Percentiles rank a stretch among this genome's conserved stretches.
phyloP scores from a whole-genome alignment of 2,888 invertebrate genomes.

The Lochmaea capreae region DNA sequence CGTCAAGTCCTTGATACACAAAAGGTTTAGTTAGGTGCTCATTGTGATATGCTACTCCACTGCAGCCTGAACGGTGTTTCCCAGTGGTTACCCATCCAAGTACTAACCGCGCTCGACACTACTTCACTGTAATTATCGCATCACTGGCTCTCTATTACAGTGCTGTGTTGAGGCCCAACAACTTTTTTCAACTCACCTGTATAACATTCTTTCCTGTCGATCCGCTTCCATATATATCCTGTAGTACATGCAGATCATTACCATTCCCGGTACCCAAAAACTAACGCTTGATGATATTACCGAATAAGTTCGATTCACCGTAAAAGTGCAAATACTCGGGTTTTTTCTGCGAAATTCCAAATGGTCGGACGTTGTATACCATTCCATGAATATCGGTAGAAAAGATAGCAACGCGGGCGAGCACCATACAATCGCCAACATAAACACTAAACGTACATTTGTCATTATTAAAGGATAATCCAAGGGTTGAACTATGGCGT shows the following conservation, averaged over 20 bases:
- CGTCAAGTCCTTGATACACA: too few relatives aligned
- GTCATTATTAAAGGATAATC: constrained; percentile 96
- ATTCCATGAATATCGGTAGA: constrained; percentile 93
- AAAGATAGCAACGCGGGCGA: constrained; percentile 93
- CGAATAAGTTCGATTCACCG: constrained; percentile 88
- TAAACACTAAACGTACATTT: constrained; percentile 79
- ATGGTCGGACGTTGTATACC: constrained; percentile 91
- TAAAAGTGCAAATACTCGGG: constrained; percentile 83
- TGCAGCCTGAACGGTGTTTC: too few relatives aligned
- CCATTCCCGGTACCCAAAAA: constrained; percentile 94
- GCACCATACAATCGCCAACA: constrained; percentile 92
- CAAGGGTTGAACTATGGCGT: constrained; percentile 92
- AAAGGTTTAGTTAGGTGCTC: background rate
- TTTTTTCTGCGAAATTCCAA: constrained; percentile 75
- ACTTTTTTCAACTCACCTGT: constrained; percentile 75
- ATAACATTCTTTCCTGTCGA: constrained; percentile 84
- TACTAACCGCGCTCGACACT: too few relatives aligned
- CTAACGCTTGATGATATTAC: constrained; percentile 90
- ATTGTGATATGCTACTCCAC: too few relatives aligned
- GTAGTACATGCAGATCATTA: constrained; percentile 94
- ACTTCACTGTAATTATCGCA: too few relatives aligned
- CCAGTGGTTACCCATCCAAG: too few relatives aligned
- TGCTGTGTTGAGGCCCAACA: too few relatives aligned
- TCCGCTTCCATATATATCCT: constrained; percentile 88
- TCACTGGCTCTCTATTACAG: too few relatives aligned